phyloP scores from a whole-genome alignment of 2,888 invertebrate species.

The Lasioglossum calceatum region DNA sequence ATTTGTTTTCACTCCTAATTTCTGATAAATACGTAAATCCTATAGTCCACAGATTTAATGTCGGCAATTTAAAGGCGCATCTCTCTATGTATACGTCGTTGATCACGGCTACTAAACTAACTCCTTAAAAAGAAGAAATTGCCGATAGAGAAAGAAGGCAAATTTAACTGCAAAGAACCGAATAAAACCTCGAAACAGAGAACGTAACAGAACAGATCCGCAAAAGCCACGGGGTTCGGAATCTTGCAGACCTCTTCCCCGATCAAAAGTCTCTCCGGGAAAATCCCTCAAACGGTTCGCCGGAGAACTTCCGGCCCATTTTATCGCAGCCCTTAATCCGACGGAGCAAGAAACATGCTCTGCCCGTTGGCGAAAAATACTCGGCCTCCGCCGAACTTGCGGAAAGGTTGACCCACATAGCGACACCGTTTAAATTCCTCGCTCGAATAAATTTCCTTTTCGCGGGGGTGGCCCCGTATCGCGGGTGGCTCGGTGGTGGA shows the following conservation, averaged over 20 bases:
- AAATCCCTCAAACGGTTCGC: neutral
- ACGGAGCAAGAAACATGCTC: neutral
- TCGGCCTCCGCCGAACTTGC: slow-evolving; percentile 14
- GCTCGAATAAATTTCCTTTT: slow-evolving; percentile 53
- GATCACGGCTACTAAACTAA: too few species aligned
- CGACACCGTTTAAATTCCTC: slow-evolving; percentile 51
- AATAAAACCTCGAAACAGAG: neutral
- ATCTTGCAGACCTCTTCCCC: neutral
- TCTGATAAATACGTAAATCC: too few species aligned
- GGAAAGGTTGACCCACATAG: slow-evolving; percentile 54
- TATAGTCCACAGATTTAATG: too few species aligned
- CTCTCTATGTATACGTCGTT: too few species aligned
- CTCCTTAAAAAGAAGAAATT: neutral
- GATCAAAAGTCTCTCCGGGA: neutral
- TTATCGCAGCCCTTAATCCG: neutral
- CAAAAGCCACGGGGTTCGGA: neutral
- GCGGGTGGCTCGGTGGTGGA: neutral
- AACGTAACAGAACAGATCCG: neutral
- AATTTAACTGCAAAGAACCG: neutral
- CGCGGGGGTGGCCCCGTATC: slow-evolving; percentile 3
- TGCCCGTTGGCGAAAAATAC: neutral
- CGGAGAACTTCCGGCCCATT: neutral
- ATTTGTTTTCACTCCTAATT: too few species aligned
- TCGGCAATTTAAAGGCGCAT: too few species aligned
- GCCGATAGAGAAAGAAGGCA: neutral